Conservation (phyloP, 1,140 invertebrate genomes). For the Philaenus spumarius region DNA sequence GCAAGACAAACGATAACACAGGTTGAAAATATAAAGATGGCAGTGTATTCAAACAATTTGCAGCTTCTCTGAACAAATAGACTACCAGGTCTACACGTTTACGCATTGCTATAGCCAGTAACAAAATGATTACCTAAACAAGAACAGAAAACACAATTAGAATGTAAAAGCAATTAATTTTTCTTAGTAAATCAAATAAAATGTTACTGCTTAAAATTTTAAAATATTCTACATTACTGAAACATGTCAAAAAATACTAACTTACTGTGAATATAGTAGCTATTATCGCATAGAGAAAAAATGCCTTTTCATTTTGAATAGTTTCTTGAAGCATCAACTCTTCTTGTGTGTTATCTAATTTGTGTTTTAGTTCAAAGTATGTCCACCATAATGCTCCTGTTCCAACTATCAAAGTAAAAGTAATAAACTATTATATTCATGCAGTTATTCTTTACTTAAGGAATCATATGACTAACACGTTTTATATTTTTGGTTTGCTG, state of each 20-base stretch:
- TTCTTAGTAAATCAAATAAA: not conserved
- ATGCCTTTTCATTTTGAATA: constrained; percentile 78
- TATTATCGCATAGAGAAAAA: constrained; percentile 74
- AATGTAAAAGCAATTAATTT: constrained; percentile 4
- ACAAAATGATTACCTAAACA: constrained; percentile 69
- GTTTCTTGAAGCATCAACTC: constrained; percentile 63
- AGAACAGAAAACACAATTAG: constrained; percentile 4
- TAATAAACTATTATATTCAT: too few relatives aligned
- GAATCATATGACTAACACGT: too few relatives aligned
- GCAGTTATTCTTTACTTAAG: too few relatives aligned
- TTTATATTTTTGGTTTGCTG: too few relatives aligned
- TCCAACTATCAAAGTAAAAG: constrained; percentile 45
- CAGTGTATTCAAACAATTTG: constrained; percentile 72
- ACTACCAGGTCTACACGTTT: constrained; percentile 73
- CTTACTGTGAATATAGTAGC: constrained; percentile 81
- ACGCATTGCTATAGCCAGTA: constrained; percentile 72
- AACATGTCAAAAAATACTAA: too few relatives aligned
- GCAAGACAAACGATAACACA: constrained; percentile 71
- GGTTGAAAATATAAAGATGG: constrained; percentile 85
- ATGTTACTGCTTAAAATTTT: not conserved
- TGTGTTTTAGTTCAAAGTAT: constrained; percentile 67
- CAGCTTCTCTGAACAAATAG: constrained; percentile 79
- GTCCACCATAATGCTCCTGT: constrained; percentile 84
- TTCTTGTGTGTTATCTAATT: constrained; percentile 54
- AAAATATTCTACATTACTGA: too few relatives aligned